Base-by-base conservation (phyloP, 2,888 invertebrate genomes). In the Phasia obesa region DNA sequence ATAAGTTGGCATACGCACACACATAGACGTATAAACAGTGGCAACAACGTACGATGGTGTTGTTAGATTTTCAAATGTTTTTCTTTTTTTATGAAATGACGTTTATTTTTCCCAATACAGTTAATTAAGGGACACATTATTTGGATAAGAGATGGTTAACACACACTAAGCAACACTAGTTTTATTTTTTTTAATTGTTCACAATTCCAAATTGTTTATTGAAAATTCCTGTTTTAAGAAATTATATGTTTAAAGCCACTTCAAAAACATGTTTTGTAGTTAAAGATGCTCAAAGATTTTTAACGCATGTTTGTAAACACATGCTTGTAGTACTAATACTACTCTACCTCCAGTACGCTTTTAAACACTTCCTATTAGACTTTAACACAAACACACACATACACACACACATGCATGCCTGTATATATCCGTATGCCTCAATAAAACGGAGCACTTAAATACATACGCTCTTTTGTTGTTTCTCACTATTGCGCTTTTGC, bases 301-400 rank as follows among this genome's bases (percentile, higher is more conserved):
- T 11, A 75, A 71, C 75, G 75, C 83, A 83, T 69, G 81, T 77
- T 81, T 62, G 73, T 51, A 67, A 77, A 77, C 81, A 67, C 69
- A 83, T 79, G n/a, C n/a, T n/a, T n/a, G 79, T 76, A 83, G 49
- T 70, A 64, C 73, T 47, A 83, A 35, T 44, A 47, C 55, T 21
- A 74, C 64, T 74, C 25, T 25, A 55, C 25, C 31, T 44, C 62
- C 19, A 27, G 27, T 64, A 44, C 62, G 47, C 53, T 74, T 74
- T 55, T 35, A 23, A 27, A 51, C 42, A 60, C 44, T 44, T 25
- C 17, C n/a, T 49, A 15, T 19, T 44, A 53, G 53, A 67, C 19
- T 60, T 69, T 17, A 2, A 49, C 31, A 44, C 13, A 65, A 21
- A 35, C 17, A 27, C 19, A 65, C 49, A 35, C 25, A 59, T 38